Base-by-base conservation (phyloP, 2,113 vertebrate genomes). In the Rousettus leschenaultii region DNA sequence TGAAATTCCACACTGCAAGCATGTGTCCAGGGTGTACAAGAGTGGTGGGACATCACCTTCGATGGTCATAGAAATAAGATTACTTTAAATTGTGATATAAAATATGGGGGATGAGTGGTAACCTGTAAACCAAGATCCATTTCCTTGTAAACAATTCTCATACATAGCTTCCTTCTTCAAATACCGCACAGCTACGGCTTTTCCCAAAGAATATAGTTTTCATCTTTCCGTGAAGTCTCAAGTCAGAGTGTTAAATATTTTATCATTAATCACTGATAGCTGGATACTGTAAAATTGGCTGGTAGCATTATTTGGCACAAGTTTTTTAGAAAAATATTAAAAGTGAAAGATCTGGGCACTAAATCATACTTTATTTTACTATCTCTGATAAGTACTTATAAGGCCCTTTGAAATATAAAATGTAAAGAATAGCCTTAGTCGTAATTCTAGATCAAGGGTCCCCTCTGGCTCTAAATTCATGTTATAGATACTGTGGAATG, bases 271-370 rank as follows among this genome's bases (percentile, higher is more conserved):
- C 51, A 38, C 22, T 74, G 57, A 87, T 79, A 84, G 30, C 57
- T 87, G 33, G 22, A 33, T 55, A 38, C 45, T 94, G 11, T 73
- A 78, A 91, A 91, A 78, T 90, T n/a, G 26, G 12, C 35, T 63
- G 45, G 11, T 87, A n/a, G 13, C 86, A 55, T 84, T 92, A 82
- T 70, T 73, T 77, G 70, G 89, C 26, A 80, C 16, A 80, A 45
- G 6, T 77, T 88, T 89, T 66, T 96, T 74, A 85, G 35, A 74
- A 79, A 97, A 95, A 77, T 51, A 45, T 38, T 94, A 59, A 90
- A 91, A 87, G 59, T 71, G n/a, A 89, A 93, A 40, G 11, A 30
- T 48, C 18, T 78, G 68, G 30, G n/a, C 38, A 66, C 28, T 51
- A 95, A 93, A n/a, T 68, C 77, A 48, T 87, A n/a, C 82, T 70